Evolutionary conservation across 2,797 vertebrate species (phyloP).

Genomic region (Tauraco hartlaubi): DNA sequence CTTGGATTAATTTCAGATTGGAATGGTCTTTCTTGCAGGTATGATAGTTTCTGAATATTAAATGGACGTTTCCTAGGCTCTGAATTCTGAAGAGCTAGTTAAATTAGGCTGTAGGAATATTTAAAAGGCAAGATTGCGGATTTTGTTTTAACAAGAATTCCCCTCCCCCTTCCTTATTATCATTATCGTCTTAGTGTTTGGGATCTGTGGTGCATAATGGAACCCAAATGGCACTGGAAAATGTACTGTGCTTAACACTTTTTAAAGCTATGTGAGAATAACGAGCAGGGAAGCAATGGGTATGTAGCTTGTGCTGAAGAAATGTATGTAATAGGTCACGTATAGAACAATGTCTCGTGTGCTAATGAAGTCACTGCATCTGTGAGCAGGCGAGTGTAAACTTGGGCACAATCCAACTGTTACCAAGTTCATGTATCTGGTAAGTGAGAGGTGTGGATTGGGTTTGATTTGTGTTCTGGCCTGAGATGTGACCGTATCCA

Average conservation of each 20-base stretch:
- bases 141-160: neutral
- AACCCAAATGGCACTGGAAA: neutral
- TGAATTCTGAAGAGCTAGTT: neutral
- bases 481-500: neutral
- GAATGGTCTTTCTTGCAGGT: neutral
- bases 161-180: neutral
- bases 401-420: neutral
- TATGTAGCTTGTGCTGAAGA: neutral
- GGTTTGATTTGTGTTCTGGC: neutral
- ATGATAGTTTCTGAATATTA: neutral
- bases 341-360: neutral
- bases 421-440: fast-evolving
- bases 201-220: neutral
- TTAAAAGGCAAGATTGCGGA: neutral
- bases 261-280: neutral
- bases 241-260: neutral
- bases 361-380: neutral
- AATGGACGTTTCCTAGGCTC: neutral
- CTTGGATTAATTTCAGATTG: neutral
- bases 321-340: neutral
- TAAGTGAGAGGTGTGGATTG: neutral
- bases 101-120: neutral
- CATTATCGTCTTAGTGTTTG: neutral
- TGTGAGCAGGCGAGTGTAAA: neutral
- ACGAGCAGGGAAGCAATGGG: neutral